Percentiles rank a stretch among this genome's conserved stretches.
phyloP scores from a whole-genome alignment of 35 echinoderm and acorn worm species.

The Stichopus chloronotus region DNA sequence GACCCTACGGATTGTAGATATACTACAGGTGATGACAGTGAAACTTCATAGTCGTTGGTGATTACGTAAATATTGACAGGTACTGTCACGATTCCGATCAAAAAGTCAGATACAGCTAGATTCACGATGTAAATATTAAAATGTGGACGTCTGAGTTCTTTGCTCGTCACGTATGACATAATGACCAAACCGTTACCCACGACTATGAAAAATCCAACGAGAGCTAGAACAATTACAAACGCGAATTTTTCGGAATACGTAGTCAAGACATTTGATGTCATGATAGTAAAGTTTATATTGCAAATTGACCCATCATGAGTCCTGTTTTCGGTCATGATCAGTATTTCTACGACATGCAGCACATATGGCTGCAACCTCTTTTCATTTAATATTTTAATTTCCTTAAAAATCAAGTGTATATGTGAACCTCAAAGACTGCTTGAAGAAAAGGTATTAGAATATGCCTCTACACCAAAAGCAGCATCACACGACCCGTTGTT shows the following conservation, averaged over 20 bases:
- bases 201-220: background rate
- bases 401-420: too few species aligned
- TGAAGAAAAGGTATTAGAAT: too few species aligned
- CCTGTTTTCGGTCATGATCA: background rate
- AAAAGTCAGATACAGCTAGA: background rate
- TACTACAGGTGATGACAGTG: background rate
- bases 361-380: too few species aligned
- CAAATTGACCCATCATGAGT: background rate
- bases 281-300: background rate
- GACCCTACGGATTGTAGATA: too few species aligned
- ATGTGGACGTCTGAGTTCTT: background rate
- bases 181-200: background rate
- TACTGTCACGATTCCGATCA: background rate
- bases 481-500: too few species aligned
- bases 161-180: background rate
- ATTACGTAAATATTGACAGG: background rate
- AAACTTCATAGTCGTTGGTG: background rate
- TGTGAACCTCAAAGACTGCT: too few species aligned
- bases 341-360: background rate
- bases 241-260: background rate
- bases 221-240: background rate
- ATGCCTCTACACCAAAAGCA: too few species aligned
- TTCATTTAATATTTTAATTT: too few species aligned
- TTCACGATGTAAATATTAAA: slow-evolving; percentile 38
- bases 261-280: background rate